A percentile compares a stretch with the other conserved stretches of the same genome.
Evolutionary conservation across 2,113 vertebrate species (phyloP).

Genomic region (Corythornis cristatus): DNA sequence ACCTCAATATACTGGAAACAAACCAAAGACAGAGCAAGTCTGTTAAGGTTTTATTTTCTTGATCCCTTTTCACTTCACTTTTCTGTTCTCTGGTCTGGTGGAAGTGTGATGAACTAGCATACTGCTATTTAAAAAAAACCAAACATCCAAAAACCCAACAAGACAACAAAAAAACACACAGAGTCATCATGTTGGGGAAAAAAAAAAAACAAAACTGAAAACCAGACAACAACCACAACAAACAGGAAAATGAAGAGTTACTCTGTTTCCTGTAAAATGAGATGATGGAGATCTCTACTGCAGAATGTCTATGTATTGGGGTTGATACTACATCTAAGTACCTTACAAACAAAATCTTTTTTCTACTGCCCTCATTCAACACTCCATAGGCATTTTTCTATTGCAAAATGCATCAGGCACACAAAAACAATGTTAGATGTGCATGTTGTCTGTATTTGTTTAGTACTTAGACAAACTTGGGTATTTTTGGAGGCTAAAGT

Average conservation of each 20-base stretch:
- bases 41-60: neutral
- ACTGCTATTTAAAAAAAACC: neutral
- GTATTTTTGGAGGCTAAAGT: neutral
- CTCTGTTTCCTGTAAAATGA: neutral
- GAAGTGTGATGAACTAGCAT: neutral
- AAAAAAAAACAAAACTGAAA: neutral
- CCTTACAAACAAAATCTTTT: neutral
- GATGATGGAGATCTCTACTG: neutral
- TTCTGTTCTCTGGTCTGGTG: neutral
- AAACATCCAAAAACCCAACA: too few relatives aligned
- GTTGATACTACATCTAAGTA: neutral
- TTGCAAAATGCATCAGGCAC: neutral
- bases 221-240: too few relatives aligned
- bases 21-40: neutral
- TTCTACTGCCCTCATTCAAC: neutral
- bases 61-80: neutral
- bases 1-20: neutral
- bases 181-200: neutral
- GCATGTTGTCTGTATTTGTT: neutral
- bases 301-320: neutral
- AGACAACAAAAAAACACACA: neutral
- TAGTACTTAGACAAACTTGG: neutral
- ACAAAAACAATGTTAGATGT: neutral
- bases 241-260: neutral
- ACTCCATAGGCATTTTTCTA: neutral